Evolutionary conservation across 2,113 vertebrate genomes (phyloP).

Genomic region (Gulo gulo): DNA sequence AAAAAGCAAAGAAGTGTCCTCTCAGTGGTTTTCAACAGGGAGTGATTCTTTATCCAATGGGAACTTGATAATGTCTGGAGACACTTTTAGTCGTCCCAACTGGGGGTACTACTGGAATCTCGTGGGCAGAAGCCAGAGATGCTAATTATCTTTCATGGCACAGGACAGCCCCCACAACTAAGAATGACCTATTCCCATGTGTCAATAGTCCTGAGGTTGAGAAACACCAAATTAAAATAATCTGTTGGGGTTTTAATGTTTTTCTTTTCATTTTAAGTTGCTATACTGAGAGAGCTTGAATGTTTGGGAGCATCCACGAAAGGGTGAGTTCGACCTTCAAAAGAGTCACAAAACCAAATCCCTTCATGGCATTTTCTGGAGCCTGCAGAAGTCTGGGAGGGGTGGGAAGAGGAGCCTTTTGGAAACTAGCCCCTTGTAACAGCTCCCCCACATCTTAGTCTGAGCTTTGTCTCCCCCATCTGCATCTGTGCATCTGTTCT

Average conservation of each 20-base stretch:
- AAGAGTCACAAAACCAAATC: neutral
- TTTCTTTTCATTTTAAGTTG: conserved; percentile 22
- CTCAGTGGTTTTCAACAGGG: conserved; percentile 4
- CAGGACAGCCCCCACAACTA: neutral
- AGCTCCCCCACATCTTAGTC: neutral
- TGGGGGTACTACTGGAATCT: conserved; percentile 46
- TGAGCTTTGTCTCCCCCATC: neutral
- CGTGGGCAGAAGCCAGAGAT: conserved; percentile 3
- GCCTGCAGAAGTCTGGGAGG: neutral
- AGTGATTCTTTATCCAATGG: neutral
- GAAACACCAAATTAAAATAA: conserved; percentile 67
- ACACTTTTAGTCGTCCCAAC: conserved; percentile 46
- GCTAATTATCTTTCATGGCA: neutral
- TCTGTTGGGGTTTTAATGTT: conserved; percentile 29
- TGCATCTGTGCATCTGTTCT: neutral
- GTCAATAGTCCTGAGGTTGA: conserved; percentile 38
- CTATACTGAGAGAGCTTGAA: neutral
- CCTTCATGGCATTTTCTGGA: neutral
- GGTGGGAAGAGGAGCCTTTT: neutral
- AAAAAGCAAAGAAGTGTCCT: conserved; percentile 33
- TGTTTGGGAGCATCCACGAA: neutral
- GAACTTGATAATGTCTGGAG: conserved; percentile 51
- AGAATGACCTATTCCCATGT: neutral
- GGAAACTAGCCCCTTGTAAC: neutral
- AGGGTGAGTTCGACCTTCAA: neutral